Percentiles rank a stretch among this genome's conserved stretches.
Conservation (phyloP, 2,797 vertebrate species). For the Ptychadena robeensis region DNA sequence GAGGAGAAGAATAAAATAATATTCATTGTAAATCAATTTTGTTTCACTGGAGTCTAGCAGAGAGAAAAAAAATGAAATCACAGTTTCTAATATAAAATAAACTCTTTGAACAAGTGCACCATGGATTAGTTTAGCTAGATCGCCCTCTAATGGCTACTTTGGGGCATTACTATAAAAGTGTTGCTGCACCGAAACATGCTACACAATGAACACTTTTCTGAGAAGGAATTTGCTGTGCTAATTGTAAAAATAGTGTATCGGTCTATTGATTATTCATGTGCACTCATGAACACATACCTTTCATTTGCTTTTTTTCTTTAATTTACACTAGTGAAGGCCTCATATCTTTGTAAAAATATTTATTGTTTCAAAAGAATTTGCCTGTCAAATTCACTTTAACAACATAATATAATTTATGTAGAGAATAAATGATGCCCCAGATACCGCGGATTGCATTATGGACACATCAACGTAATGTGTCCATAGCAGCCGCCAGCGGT, state of each 20-base stretch:
- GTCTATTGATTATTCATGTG: slow-evolving; percentile 4
- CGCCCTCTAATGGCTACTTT: slow-evolving; percentile 28
- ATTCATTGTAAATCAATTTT: slow-evolving; percentile 57
- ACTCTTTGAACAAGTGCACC: slow-evolving; percentile 5
- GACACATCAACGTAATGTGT: too few relatives aligned
- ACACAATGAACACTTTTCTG: neutral
- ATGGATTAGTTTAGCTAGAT: slow-evolving; percentile 3
- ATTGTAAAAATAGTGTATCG: neutral
- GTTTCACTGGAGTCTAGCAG: slow-evolving; percentile 46
- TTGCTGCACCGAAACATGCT: neutral
- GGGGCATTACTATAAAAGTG: neutral
- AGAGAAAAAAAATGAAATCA: slow-evolving; percentile 29
- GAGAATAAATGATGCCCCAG: too few relatives aligned
- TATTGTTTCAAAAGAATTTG: neutral
- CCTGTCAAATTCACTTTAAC: neutral
- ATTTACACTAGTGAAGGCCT: neutral
- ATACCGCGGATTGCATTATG: too few relatives aligned
- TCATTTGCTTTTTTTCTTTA: neutral
- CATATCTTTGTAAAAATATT: neutral
- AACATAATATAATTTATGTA: neutral
- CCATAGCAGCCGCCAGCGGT: too few relatives aligned
- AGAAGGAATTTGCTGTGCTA: slow-evolving; percentile 16
- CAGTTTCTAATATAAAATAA: slow-evolving; percentile 44
- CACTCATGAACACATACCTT: slow-evolving; percentile 8
- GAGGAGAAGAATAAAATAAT: slow-evolving; percentile 52